Base-by-base conservation (phyloP, 2,113 vertebrate genomes). In the Syngnathus floridae region DNA sequence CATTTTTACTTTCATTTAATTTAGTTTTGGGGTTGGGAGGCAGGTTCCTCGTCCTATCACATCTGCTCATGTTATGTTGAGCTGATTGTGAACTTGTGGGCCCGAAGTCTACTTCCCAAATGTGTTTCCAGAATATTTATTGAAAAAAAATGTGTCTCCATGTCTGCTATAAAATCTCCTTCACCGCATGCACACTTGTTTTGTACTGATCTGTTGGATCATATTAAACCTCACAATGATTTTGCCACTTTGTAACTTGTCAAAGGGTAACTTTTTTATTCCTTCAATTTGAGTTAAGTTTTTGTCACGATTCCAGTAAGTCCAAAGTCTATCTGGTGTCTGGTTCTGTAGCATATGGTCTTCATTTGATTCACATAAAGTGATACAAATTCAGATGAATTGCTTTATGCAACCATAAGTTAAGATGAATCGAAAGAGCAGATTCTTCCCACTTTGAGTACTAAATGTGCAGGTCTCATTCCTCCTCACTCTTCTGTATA, bases 301-400 rank as follows among this genome's bases (percentile, higher is more conserved):
- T 71, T 60, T n/a, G 52, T 70, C 67, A 43, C 41, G 4, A 40
- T 66, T 61, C 51, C 67, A 45, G 63, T 62, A 61, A 41, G 43
- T 67, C 67, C 52, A 54, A 6, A 45, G 65, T 65, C 48, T 43
- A 65, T 62, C 66, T 46, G 48, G 51, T 61, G 57, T 75, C 72
- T 74, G 13, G 54, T 66, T 46, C 35, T 62, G 35, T 35, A 63
- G 73, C 73, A 78, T 69, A 54, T 70, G 79, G 67, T 76, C 51
- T 66, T 61, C 66, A 77, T 82, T 84, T 80, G 26, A 73, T 72
- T 77, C 57, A 57, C 74, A 79, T 77, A 69, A 81, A 73, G 65
- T 36, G 58, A 65, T 67, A 74, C 65, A 80, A 75, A 81, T 74
- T 79, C 71, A 77, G 68, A 77, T 65, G 48, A 59, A 69, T 80